A percentile compares a stretch with the other conserved stretches of the same genome.
phyloP scores from a whole-genome alignment of 1,140 invertebrate species.

The Ephestia elutella region DNA sequence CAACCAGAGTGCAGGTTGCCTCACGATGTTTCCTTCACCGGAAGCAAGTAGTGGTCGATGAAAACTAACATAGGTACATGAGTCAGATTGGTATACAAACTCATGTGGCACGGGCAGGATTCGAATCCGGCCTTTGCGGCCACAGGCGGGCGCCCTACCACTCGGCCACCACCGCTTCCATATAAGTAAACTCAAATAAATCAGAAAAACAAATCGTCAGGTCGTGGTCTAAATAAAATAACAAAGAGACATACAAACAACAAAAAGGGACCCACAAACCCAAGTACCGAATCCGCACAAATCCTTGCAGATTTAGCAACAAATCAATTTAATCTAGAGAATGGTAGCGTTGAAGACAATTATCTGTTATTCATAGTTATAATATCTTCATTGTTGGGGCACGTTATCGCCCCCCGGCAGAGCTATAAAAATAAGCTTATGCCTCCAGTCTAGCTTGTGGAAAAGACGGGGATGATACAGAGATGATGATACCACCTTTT shows the following conservation, averaged over 20 bases:
- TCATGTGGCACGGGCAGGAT: no score
- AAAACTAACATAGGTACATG: no score
- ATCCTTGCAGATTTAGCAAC: conserved; percentile 17
- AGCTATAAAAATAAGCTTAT: conserved; percentile 74
- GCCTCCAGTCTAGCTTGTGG: conserved; percentile 42
- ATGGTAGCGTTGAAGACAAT: conserved; percentile 39
- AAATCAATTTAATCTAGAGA: conserved; percentile 57
- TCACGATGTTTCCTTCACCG: no score
- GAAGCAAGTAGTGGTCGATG: no score
- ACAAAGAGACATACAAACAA: neutral
- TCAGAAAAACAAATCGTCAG: no score
- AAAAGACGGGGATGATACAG: conserved; percentile 18
- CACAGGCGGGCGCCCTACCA: no score
- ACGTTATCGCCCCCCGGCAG: conserved; percentile 64
- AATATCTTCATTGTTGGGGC: conserved; percentile 64
- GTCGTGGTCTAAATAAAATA: no score
- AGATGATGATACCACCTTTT: conserved; percentile 19
- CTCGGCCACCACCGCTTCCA: no score
- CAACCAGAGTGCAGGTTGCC: no score
- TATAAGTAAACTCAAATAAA: no score
- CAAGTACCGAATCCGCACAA: neutral
- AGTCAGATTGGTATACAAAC: no score
- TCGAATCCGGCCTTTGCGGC: no score
- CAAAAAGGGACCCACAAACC: conserved; percentile 1
- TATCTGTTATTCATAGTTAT: conserved; percentile 60